These are phyloP conservation scores for Tragelaphus buxtoni DNA, from an alignment of 2,113 vertebrate genomes.

Conservation along the genomic window DNA sequence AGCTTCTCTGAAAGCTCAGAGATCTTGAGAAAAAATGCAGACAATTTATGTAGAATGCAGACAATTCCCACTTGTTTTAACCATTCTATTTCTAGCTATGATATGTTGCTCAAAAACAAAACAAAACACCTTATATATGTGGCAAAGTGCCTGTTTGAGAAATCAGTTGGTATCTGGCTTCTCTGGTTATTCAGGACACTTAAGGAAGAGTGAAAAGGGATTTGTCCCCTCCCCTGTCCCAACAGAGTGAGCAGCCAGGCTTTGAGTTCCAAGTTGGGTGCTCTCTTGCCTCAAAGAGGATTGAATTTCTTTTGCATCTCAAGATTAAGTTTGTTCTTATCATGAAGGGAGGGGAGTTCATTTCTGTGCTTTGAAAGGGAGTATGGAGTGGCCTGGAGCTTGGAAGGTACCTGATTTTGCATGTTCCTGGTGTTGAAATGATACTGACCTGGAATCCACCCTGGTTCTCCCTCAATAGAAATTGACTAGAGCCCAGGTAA, in stretches of 20 bases:
- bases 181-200: not conserved
- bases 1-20: not conserved
- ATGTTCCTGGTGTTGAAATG: too few species aligned
- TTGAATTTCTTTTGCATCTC: not conserved
- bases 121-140: not conserved
- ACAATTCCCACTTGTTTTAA: not conserved
- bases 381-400: too few species aligned
- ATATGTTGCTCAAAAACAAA: not conserved
- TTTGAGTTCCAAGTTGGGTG: not conserved
- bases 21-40: not conserved
- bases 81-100: not conserved
- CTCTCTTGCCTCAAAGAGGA: not conserved
- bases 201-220: too few species aligned
- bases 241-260: fast-evolving
- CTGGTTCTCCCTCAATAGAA: too few species aligned
- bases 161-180: not conserved
- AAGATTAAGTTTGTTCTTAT: not conserved
- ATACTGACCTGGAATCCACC: too few species aligned
- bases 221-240: not conserved
- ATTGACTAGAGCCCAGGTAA: too few species aligned
- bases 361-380: too few species aligned
- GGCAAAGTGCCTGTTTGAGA: not conserved
- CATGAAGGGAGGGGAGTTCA: too few species aligned
- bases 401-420: too few species aligned
- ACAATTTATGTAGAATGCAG: not conserved